Evolutionary conservation across 2,888 invertebrate genomes (phyloP).

Genomic region (Trilocha varians): DNA sequence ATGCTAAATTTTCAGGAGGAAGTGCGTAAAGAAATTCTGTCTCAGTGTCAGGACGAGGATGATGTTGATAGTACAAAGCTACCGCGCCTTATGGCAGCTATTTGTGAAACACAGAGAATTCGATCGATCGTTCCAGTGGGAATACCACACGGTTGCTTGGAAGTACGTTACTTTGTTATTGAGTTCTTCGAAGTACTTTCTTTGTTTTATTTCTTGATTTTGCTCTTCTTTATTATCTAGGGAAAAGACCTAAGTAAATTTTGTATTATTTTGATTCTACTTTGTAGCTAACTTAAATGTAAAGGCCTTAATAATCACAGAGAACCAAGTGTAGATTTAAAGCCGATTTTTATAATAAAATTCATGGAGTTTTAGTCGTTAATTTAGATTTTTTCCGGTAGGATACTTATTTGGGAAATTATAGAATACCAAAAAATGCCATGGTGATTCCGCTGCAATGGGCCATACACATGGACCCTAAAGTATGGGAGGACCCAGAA

Average conservation of each 20-base stretch:
- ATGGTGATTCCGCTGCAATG: conserved; percentile 87
- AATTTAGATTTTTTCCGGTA: conserved; percentile 22
- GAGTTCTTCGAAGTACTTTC: too few species aligned
- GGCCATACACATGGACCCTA: conserved; percentile 83
- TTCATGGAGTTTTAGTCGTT: neutral
- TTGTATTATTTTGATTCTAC: too few species aligned
- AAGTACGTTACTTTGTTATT: conserved; percentile 28
- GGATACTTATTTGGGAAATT: conserved; percentile 75
- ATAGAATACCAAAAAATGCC: conserved; percentile 76
- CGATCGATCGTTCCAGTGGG: conserved; percentile 87
- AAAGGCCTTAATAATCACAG: too few species aligned
- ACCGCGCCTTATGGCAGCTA: conserved; percentile 79
- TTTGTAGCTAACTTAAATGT: too few species aligned
- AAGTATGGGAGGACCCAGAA: conserved; percentile 78
- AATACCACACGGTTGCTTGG: conserved; percentile 84
- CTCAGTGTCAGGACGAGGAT: conserved; percentile 61
- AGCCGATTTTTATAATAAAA: too few species aligned
- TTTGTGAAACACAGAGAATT: conserved; percentile 85
- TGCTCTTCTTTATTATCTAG: too few species aligned
- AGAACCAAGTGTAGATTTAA: too few species aligned
- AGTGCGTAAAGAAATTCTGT: conserved; percentile 72
- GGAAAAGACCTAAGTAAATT: too few species aligned
- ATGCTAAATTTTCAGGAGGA: conserved; percentile 56
- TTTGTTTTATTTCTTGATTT: too few species aligned
- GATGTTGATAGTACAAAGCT: conserved; percentile 71